Conservation (phyloP, 2,113 vertebrate genomes). For the Crotophaga sulcirostris region DNA sequence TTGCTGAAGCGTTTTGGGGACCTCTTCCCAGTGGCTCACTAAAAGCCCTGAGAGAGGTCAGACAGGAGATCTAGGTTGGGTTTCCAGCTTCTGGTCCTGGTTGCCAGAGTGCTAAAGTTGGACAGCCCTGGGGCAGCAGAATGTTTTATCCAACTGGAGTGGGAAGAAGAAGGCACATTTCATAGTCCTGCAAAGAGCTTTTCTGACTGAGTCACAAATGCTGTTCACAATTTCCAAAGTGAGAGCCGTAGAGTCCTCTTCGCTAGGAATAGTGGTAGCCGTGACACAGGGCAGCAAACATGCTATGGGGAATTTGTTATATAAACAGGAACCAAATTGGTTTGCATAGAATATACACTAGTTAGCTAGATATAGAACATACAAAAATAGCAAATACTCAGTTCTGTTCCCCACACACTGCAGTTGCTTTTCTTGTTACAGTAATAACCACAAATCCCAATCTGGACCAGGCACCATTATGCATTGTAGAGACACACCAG, state of each 20-base stretch:
- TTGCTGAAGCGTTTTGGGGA: not conserved
- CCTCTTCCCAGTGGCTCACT: not conserved
- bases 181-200: not conserved
- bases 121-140: not conserved
- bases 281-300: not conserved
- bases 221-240: not conserved
- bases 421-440: not conserved
- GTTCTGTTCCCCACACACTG: not conserved
- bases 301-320: not conserved
- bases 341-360: not conserved
- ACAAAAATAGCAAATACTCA: not conserved
- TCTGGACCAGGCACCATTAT: not conserved
- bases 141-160: not conserved
- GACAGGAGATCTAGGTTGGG: not conserved
- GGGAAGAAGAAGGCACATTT: not conserved
- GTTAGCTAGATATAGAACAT: not conserved
- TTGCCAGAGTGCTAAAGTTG: not conserved
- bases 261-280: not conserved
- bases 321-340: not conserved
- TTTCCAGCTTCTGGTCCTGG: not conserved
- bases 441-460: not conserved
- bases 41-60: not conserved
- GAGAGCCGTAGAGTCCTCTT: not conserved
- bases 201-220: not conserved
- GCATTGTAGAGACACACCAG: not conserved